A percentile compares a stretch with the other conserved stretches of the same genome.
phyloP scores from a whole-genome alignment of 2,888 invertebrate genomes.

The Eilema griseolum region DNA sequence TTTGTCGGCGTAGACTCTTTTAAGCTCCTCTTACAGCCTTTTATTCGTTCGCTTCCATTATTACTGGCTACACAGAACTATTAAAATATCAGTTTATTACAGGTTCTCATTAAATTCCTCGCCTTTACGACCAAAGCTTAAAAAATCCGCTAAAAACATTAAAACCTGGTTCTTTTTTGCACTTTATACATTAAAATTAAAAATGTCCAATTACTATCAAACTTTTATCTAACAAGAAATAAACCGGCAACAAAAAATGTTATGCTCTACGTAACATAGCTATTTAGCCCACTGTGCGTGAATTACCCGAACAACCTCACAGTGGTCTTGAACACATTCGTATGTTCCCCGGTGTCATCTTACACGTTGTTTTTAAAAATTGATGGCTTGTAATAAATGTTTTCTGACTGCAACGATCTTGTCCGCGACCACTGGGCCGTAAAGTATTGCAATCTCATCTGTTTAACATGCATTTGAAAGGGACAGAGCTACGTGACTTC shows the following conservation, averaged over 20 bases:
- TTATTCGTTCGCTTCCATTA: conserved; percentile 32
- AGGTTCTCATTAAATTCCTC: conserved; percentile 63
- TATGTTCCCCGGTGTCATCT: conserved; percentile 76
- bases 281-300: conserved; percentile 65
- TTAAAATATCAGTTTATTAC: conserved; percentile 67
- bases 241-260: conserved; percentile 29
- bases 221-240: conserved; percentile 34
- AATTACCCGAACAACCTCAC: conserved; percentile 56
- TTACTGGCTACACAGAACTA: conserved; percentile 46
- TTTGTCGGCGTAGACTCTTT: conserved; percentile 14
- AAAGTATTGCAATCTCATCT: conserved; percentile 59
- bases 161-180: conserved; percentile 15
- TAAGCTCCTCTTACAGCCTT: conserved; percentile 28
- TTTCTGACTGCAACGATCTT: conserved; percentile 75
- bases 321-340: conserved; percentile 64
- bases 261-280: conserved; percentile 49
- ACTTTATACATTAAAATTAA: conserved; percentile 23
- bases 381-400: conserved; percentile 83
- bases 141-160: neutral
- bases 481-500: conserved; percentile 54
- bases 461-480: conserved; percentile 47
- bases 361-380: conserved; percentile 80
- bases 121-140: conserved; percentile 56
- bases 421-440: conserved; percentile 67
- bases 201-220: conserved; percentile 34